Conservation (phyloP, 2,888 invertebrate species). For the Cosmorhoe ocellata region DNA sequence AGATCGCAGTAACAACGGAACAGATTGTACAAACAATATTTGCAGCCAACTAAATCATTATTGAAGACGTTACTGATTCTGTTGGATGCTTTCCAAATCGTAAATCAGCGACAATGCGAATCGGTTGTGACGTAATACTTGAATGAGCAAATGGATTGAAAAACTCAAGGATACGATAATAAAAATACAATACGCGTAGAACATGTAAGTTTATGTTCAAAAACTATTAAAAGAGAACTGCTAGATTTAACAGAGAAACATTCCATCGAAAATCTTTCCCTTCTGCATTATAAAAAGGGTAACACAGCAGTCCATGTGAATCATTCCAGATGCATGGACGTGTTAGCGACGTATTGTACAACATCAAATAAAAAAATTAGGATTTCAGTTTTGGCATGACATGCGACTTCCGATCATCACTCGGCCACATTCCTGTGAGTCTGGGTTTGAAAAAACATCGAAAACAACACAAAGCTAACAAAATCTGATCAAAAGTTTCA, state of each 20-base stretch:
- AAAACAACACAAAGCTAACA: conserved; percentile 34
- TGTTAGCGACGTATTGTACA: conserved; percentile 58
- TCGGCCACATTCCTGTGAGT: conserved; percentile 38
- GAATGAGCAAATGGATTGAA: conserved; percentile 26
- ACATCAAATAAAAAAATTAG: conserved; percentile 50
- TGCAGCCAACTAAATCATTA: conserved; percentile 44
- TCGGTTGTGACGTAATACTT: conserved; percentile 27
- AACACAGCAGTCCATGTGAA: conserved; percentile 49
- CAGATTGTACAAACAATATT: conserved; percentile 23
- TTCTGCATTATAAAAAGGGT: conserved; percentile 44
- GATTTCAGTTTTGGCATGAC: conserved; percentile 64
- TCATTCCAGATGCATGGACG: conserved; percentile 59
- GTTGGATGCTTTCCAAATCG: conserved; percentile 46
- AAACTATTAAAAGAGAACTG: too few relatives aligned
- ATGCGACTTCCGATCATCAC: conserved; percentile 50
- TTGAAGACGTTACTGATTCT: conserved; percentile 41
- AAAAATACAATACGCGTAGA: not conserved
- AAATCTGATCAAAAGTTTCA: conserved; percentile 31
- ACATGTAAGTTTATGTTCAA: too few relatives aligned
- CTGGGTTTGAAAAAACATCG: conserved; percentile 28
- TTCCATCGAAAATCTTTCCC: conserved; percentile 37
- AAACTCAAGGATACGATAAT: conserved; percentile 15
- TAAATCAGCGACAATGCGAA: conserved; percentile 37
- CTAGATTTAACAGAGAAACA: not conserved
- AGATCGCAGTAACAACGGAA: conserved; percentile 17